Conservation (phyloP, 2,797 vertebrate genomes). For the Lophura swinhoii region DNA sequence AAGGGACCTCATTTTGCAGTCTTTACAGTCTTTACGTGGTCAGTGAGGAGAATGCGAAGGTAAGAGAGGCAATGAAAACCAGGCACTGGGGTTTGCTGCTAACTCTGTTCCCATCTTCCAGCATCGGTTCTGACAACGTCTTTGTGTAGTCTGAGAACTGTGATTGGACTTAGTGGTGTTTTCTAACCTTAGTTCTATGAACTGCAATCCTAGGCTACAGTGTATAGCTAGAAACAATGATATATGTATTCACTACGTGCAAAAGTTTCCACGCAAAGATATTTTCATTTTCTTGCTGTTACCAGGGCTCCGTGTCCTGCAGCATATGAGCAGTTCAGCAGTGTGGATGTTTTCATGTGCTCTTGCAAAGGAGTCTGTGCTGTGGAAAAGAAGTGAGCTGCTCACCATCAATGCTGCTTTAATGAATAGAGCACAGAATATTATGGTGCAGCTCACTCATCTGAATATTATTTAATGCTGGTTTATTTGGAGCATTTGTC, state of each 20-base stretch:
- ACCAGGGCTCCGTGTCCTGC: accelerated
- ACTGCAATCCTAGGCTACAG: not conserved
- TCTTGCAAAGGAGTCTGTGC: not conserved
- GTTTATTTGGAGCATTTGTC: slow-evolving; percentile 54
- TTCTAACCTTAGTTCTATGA: not conserved
- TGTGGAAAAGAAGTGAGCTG: not conserved
- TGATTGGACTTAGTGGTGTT: too few relatives aligned
- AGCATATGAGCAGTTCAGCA: accelerated
- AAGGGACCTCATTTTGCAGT: not conserved
- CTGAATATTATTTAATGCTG: slow-evolving; percentile 18
- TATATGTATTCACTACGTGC: not conserved
- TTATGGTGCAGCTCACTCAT: not conserved
- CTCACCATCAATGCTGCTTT: not conserved
- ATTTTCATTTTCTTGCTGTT: not conserved
- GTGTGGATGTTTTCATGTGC: not conserved
- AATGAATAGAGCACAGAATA: slow-evolving; percentile 24
- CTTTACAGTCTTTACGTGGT: not conserved
- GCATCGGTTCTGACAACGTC: not conserved
- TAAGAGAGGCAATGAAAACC: not conserved
- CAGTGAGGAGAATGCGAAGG: not conserved
- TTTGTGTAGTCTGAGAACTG: not conserved
- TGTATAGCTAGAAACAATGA: not conserved
- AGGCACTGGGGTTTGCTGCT: not conserved
- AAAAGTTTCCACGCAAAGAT: not conserved
- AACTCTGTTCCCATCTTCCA: not conserved